phyloP scores from a whole-genome alignment of 2,888 invertebrate genomes.

The Leptopilina myrica region DNA sequence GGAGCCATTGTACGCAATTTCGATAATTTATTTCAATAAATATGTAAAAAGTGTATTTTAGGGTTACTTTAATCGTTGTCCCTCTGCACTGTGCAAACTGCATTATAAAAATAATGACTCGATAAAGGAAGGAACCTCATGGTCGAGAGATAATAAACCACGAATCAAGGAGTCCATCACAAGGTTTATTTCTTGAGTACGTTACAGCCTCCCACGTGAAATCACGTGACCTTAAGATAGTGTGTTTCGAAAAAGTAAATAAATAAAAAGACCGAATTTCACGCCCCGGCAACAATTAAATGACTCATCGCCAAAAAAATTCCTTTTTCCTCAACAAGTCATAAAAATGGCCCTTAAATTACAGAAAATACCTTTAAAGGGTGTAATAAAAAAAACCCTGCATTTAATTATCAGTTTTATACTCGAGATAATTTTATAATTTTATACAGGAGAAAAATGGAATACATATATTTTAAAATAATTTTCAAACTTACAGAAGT shows the following conservation, averaged over 20 bases:
- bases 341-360: conserved; percentile 27
- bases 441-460: no score
- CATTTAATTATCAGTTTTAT: conserved; percentile 13
- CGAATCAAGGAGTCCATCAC: conserved; percentile 28
- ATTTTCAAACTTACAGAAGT: no score
- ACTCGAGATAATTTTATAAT: neutral
- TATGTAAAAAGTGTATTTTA: no score
- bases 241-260: conserved; percentile 21
- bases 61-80: no score
- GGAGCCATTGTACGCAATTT: no score
- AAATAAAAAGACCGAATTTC: conserved; percentile 23
- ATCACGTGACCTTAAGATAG: conserved; percentile 32
- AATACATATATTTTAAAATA: no score
- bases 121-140: neutral
- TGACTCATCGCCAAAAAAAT: conserved; percentile 34
- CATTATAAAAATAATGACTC: conserved; percentile 11
- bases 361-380: neutral
- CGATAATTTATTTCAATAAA: no score
- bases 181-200: conserved; percentile 27
- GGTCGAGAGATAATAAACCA: conserved; percentile 22
- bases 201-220: conserved; percentile 44
- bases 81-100: no score
- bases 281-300: conserved; percentile 31
- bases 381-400: neutral
- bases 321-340: conserved; percentile 5